Percentiles rank a stretch among this genome's conserved stretches.
Conservation (phyloP, 2,797 vertebrate species). For the Periparus ater region DNA sequence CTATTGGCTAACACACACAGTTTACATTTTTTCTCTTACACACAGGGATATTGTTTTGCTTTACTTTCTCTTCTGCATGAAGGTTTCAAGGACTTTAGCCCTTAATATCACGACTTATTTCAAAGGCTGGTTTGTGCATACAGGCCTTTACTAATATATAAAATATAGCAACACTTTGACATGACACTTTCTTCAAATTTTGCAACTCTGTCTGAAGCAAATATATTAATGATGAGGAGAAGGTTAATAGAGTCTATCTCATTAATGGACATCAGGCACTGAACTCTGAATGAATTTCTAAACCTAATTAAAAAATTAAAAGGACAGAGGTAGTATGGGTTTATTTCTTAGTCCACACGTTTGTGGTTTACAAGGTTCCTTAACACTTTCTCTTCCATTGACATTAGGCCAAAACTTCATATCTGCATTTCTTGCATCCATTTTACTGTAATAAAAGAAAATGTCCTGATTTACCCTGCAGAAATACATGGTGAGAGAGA, state of each 20-base stretch:
- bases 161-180: no score
- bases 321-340: fast-evolving
- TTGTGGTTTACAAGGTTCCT: not conserved
- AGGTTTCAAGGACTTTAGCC: no score
- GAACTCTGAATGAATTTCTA: not conserved
- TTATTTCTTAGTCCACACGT: not conserved
- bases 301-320: not conserved
- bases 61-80: no score
- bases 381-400: not conserved
- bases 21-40: no score
- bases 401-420: not conserved
- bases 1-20: no score
- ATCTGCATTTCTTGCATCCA: not conserved
- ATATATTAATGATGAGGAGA: not conserved
- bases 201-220: not conserved
- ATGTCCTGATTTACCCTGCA: not conserved
- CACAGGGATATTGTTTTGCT: no score
- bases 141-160: no score
- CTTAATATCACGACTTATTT: no score
- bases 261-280: not conserved
- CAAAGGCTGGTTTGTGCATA: no score
- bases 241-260: not conserved
- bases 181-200: not conserved
- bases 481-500: not conserved
- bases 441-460: not conserved